phyloP scores from a whole-genome alignment of 2,797 vertebrate genomes.

The Notamacropus eugenii region DNA sequence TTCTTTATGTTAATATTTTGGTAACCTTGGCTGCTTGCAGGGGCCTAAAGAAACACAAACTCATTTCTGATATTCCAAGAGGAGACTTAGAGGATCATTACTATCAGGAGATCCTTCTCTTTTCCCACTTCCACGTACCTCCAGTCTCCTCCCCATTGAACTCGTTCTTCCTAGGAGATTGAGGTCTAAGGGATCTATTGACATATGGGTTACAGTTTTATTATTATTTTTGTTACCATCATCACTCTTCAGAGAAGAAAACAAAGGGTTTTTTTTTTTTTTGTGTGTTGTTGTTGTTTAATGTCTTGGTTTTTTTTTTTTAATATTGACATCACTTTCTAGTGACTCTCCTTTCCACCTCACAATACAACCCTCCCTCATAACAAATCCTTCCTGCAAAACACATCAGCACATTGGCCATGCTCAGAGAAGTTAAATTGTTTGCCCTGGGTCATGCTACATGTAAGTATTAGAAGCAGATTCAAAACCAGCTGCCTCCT shows the following conservation, averaged over 20 bases:
- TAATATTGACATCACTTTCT: neutral
- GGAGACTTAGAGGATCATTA: neutral
- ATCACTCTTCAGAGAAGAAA: neutral
- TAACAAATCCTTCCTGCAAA: neutral
- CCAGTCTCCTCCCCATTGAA: neutral
- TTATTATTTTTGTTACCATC: neutral
- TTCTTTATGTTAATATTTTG: neutral
- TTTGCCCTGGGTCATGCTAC: neutral
- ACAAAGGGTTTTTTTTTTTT: neutral
- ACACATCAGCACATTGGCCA: neutral
- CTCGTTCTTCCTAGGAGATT: neutral
- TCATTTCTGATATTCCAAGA: neutral
- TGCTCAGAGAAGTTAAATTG: neutral
- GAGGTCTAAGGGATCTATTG: neutral
- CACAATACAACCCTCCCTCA: neutral
- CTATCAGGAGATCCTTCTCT: neutral
- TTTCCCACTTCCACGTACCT: neutral
- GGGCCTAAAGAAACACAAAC: neutral
- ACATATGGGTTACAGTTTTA: neutral
- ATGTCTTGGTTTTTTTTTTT: neutral
- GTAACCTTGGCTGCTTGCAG: neutral
- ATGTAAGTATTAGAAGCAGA: neutral
- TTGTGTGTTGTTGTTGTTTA: neutral
- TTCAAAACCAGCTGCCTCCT: neutral
- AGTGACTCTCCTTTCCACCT: neutral